Evolutionary conservation across 2,797 vertebrate genomes (phyloP).

Genomic region (Cetoscarus ocellatus): DNA sequence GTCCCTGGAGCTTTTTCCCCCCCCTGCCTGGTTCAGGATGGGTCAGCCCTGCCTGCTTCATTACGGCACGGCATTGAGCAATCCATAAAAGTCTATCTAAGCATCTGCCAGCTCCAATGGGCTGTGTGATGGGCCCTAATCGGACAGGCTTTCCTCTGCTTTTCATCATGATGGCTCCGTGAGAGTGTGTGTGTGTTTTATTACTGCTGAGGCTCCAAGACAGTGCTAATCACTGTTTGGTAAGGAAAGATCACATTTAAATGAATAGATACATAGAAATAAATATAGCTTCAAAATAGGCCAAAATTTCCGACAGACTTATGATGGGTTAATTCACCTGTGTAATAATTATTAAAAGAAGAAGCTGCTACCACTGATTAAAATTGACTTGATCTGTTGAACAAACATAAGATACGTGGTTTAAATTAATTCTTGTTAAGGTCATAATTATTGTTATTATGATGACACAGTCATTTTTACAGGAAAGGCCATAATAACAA

Average conservation of each 20-base stretch:
- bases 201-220: constrained; percentile 44
- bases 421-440: too few species aligned
- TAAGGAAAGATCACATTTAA: not conserved
- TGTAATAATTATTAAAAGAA: too few species aligned
- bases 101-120: constrained; percentile 97
- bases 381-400: too few species aligned
- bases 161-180: constrained; percentile 67
- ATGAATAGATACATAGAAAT: not conserved
- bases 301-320: too few species aligned
- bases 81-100: constrained; percentile 99
- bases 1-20: constrained; percentile 89
- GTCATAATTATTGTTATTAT: too few species aligned
- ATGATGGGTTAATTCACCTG: too few species aligned
- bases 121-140: constrained; percentile 92
- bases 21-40: constrained; percentile 87
- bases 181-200: constrained; percentile 22
- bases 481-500: too few species aligned
- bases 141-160: constrained; percentile 84
- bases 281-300: too few species aligned
- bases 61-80: constrained; percentile 95
- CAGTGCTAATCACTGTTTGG: constrained; percentile 70
- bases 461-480: too few species aligned
- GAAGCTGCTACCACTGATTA: too few species aligned
- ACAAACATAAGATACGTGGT: too few species aligned
- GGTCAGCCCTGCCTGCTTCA: constrained; percentile 93